Evolutionary conservation across 1,140 invertebrate genomes (phyloP).

Genomic region (Drosophila sp.): DNA sequence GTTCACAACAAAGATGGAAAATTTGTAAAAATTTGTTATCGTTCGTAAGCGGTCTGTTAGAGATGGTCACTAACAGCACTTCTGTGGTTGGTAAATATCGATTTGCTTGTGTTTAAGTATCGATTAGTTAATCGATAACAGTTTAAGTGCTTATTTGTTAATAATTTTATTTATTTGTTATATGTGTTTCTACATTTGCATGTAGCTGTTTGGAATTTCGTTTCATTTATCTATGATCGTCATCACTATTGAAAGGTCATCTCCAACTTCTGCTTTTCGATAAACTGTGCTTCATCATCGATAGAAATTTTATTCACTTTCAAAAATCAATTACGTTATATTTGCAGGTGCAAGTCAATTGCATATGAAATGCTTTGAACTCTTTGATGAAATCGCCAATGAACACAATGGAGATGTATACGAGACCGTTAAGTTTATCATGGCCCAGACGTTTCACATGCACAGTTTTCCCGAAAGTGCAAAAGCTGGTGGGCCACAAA

Average conservation of each 20-base stretch:
- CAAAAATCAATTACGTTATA: conserved; percentile 3
- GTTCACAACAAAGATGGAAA: conserved; percentile 41
- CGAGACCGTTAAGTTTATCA: conserved; percentile 67
- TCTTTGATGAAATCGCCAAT: conserved; percentile 73
- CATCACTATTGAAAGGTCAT: background rate
- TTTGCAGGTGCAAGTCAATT: conserved; percentile 64
- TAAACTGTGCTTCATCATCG: background rate
- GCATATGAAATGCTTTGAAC: conserved; percentile 73
- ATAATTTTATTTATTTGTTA: too few species aligned
- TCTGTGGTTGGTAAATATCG: background rate
- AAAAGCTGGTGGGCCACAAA: conserved; percentile 38
- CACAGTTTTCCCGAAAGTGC: conserved; percentile 66
- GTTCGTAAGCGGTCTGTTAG: conserved; percentile 16
- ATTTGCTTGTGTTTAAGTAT: background rate
- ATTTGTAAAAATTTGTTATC: conserved; percentile 7
- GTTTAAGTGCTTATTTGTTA: too few species aligned
- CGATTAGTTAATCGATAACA: conserved; percentile 5
- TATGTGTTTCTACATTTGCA: too few species aligned
- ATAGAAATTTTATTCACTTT: background rate
- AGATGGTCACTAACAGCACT: conserved; percentile 2
- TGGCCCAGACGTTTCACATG: conserved; percentile 70
- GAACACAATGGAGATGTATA: conserved; percentile 81
- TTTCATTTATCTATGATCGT: too few species aligned
- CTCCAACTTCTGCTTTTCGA: background rate
- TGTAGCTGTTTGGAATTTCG: too few species aligned